Evolutionary conservation across 2,797 vertebrate species (phyloP), one percentile per base, ranked within the genome.

Genomic region (Artibeus lituratus): DNA sequence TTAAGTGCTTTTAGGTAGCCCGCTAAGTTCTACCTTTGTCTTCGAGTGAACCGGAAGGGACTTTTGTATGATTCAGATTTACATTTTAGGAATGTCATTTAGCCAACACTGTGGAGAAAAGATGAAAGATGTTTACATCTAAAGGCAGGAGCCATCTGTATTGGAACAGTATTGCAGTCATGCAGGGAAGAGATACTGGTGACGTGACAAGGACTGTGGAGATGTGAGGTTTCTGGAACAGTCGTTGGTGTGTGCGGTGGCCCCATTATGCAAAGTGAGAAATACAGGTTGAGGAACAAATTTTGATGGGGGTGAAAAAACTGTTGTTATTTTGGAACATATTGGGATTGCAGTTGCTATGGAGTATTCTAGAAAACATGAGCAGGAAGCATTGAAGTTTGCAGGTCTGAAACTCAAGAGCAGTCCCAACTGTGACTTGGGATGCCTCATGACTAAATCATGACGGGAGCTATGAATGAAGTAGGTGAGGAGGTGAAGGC

Each of bases 301-400:
- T 69, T 94, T 94, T 86, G 53, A 37, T 74, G 57, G 26, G 1
- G 4, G 6, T 94, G 35, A 81, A 49, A 49, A 67, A 95, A 57
- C 35, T 87, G 10, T 74, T 73, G 32, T 62, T 94, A 5, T 85
- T 35, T 80, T 21, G 87, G 42, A 15, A 77, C 35, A 77, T 62
- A 73, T 6, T 72, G 49, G 72, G 26, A 47, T 90, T 53, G 57
- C 16, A 59, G 22, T 67, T 84, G 39, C 8, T 55, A 2, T 86
- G 49, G 62, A 78, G 70, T 91, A 32, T 29, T 96, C 57, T 94
- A 62, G 90, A 94, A 87, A 62, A 83, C 19, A 21, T 55, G 21
- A 67, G 24, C 39, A 94, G 47, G 47, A 94, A 84, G 6, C 44
- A 42, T 22, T 96, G 77, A 88, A 21, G 11, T 74, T 29, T 83